phyloP scores from a whole-genome alignment of 2,888 invertebrate genomes.

The Dryobotodes eremita region DNA sequence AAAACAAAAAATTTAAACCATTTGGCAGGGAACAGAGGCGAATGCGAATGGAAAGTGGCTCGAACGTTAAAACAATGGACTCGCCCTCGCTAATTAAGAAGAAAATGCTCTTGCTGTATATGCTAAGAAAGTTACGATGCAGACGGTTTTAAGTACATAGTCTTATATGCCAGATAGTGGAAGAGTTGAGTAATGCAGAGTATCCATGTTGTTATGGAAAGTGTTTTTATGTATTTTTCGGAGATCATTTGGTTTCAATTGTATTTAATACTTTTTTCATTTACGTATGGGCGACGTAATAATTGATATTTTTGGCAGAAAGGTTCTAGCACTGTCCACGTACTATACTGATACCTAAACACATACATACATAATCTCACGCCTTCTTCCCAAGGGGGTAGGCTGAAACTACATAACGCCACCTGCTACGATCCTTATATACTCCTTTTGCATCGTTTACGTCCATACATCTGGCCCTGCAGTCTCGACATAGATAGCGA shows the following conservation, averaged over 20 bases:
- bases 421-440: too few relatives aligned
- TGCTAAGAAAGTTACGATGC: constrained; percentile 63
- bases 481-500: too few relatives aligned
- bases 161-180: constrained; percentile 18
- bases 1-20: constrained; percentile 72
- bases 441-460: not conserved
- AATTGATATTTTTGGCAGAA: not conserved
- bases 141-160: constrained; percentile 51
- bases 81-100: constrained; percentile 78
- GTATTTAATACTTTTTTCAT: not conserved
- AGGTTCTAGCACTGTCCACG: not conserved
- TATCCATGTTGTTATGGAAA: constrained; percentile 6
- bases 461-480: too few relatives aligned
- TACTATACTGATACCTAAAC: not conserved
- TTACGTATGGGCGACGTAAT: too few relatives aligned
- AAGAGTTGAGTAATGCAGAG: constrained; percentile 9
- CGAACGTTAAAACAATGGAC: constrained; percentile 80
- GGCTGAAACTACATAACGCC: not conserved
- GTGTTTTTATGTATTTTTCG: not conserved
- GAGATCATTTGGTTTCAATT: constrained; percentile 1
- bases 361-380: not conserved
- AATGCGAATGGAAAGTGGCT: constrained; percentile 68
- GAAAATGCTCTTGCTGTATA: constrained; percentile 72
- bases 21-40: constrained; percentile 77
- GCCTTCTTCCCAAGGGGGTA: not conserved